Evolutionary conservation across 2,797 vertebrate species (phyloP), one percentile per base, ranked within the genome.

Genomic region (Picus viridis): DNA sequence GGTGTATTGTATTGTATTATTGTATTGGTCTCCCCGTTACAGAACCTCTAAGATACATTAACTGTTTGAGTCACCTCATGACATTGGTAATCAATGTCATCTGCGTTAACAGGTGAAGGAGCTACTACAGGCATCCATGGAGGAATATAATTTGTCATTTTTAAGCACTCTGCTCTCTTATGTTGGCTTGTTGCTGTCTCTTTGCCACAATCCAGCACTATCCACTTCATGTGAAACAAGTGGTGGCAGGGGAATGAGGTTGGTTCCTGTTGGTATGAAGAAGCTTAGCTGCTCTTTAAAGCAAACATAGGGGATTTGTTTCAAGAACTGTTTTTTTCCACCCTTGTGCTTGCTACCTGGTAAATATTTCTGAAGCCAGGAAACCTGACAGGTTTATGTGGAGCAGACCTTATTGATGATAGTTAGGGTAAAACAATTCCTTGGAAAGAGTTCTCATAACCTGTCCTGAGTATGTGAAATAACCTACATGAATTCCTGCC

Each of bases 31-130:
- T 2, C 54, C 16, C 9, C 32, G 2, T 14, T 1, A 13, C 32
- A 64, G 14, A 13, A 17, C 7, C 23, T 77, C 30, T 59, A 49
- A 58, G 27, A 16, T 45, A 5, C 4, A 10, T 23, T 18, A 63
- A n/a, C 59, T 27, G 20, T 65, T 34, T n/a, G n/a, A n/a, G n/a
- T n/a, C n/a, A n/a, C n/a, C n/a, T n/a, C n/a, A n/a, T n/a, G n/a
- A n/a, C n/a, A n/a, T n/a, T n/a, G n/a, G n/a, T n/a, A n/a, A n/a
- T 34, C 1, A 0, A 30, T 27, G 43, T 81, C 16, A 27, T 20
- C 53, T 57, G 23, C 49, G 39, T 65, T 85, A 78, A 29, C 15
- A n/a, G 53, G 18, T 36, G 54, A 65, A 78, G 29, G 45, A 77
- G 10, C 43, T 65, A 61, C n/a, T 45, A 24, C 24, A 36, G 26